These are phyloP conservation scores for Entomobrya proxima DNA, from an alignment of 2,888 invertebrate genomes.

Conservation along the genomic window DNA sequence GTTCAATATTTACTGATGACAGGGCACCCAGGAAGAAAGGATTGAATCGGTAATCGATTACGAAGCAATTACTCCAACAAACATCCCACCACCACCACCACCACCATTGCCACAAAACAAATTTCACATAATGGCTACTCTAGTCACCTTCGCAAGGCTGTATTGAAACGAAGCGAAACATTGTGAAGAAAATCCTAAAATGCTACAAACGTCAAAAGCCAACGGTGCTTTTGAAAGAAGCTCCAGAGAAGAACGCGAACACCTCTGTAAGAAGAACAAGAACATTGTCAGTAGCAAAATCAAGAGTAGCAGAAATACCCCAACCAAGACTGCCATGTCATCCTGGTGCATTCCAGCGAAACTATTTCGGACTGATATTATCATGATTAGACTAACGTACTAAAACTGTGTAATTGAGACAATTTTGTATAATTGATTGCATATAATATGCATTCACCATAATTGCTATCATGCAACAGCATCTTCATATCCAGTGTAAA, in stretches of 20 bases:
- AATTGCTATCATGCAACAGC: conserved; percentile 16
- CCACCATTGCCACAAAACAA: neutral
- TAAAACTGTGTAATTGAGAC: conserved; percentile 25
- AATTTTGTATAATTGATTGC: neutral
- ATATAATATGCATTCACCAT: neutral
- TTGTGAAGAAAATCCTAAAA: conserved; percentile 51
- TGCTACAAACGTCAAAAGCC: conserved; percentile 53
- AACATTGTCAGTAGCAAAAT: neutral
- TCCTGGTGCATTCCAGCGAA: conserved; percentile 58
- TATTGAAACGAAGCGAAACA: conserved; percentile 19
- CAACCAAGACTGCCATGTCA: conserved; percentile 39
- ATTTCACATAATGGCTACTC: conserved; percentile 27
- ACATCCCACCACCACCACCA: neutral
- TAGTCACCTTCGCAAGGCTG: conserved; percentile 27
- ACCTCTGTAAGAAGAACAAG: neutral
- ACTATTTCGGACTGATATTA: conserved; percentile 48
- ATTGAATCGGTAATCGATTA: conserved; percentile 66
- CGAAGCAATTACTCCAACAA: conserved; percentile 56
- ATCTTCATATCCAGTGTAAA: conserved; percentile 5
- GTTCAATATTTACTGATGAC: conserved; percentile 59
- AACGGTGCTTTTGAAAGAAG: conserved; percentile 53
- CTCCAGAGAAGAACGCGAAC: conserved; percentile 26
- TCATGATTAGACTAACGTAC: conserved; percentile 1
- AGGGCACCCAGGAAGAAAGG: conserved; percentile 50
- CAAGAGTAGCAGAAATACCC: neutral